Evolutionary conservation across 2,113 vertebrate species (phyloP).

Genomic region (Fukomys damarensis): DNA sequence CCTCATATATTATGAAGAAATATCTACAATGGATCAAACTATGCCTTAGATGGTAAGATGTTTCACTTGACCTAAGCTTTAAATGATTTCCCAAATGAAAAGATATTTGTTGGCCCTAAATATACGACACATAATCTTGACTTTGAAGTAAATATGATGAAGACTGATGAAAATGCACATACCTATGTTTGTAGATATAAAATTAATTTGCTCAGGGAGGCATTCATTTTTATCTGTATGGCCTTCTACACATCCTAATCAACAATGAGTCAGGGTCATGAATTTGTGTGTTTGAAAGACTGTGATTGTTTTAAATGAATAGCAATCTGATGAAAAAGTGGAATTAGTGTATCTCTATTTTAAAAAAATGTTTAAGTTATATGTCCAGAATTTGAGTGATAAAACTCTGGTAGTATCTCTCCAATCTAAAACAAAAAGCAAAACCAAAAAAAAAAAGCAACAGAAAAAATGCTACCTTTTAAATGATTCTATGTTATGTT

Average conservation of each 20-base stretch:
- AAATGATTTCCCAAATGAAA: neutral
- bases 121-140: neutral
- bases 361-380: neutral
- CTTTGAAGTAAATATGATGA: neutral
- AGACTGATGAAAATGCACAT: neutral
- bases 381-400: neutral
- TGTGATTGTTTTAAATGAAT: neutral
- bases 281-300: neutral
- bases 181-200: neutral
- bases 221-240: neutral
- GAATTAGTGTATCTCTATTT: neutral
- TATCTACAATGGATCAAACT: neutral
- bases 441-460: neutral
- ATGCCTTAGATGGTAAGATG: neutral
- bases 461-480: too few relatives aligned
- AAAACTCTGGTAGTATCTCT: neutral
- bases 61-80: neutral
- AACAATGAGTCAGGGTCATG: neutral
- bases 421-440: neutral
- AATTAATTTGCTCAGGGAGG: neutral
- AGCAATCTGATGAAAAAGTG: neutral
- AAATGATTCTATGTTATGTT: neutral
- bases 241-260: neutral
- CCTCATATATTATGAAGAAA: neutral
- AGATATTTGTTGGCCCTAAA: neutral